Base-by-base conservation (phyloP, 2,888 invertebrate species). In the Sesia apiformis region DNA sequence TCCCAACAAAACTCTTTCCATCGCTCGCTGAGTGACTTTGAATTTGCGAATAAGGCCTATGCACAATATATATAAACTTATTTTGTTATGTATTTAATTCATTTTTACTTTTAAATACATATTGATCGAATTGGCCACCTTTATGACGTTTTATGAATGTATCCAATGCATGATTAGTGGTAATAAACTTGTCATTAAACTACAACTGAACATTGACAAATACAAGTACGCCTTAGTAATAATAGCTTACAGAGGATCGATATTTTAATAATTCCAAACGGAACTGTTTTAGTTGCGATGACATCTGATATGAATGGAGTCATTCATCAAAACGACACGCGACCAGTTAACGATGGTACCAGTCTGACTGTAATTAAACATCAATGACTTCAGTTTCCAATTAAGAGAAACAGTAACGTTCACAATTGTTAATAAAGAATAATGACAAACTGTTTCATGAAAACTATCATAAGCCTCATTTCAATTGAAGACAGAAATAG, bases 261-360 rank as follows among this genome's bases (percentile, higher is more conserved):
- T 53, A 54, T 40, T 54, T 58, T 51, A 51, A 56, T 54, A 50
- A 53, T 56, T 56, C 53, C 38, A 53, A 43, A 49, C 38, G 5
- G 56, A 57, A 58, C 55, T 40, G 40, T 52, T 39, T 52, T 50
- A 39, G 46, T 38, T 23, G 23, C 57, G 58, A 58, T 65, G 63
- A 59, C 59, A 68, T 56, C 49, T 55, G 61, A 61, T 60, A 58
- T 52, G 52, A 57, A 54, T 52, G 49, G 52, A 60, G 50, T 56
- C 61, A 67, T 67, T 59, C 55, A 69, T 67, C 67, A 67, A 43
- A 39, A 23, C 54, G 57, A 38, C 50, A 50, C 50, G 50, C 50
- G 39, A 50, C 57, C 55, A 40, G 4, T 38, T n/a, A 23, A 23
- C 46, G 7, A 3, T 23, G 46, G 23, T 3, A 46, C 46, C 46